Evolutionary conservation across 2,797 vertebrate genomes (phyloP).

Genomic region (Microhierax caerulescens): DNA sequence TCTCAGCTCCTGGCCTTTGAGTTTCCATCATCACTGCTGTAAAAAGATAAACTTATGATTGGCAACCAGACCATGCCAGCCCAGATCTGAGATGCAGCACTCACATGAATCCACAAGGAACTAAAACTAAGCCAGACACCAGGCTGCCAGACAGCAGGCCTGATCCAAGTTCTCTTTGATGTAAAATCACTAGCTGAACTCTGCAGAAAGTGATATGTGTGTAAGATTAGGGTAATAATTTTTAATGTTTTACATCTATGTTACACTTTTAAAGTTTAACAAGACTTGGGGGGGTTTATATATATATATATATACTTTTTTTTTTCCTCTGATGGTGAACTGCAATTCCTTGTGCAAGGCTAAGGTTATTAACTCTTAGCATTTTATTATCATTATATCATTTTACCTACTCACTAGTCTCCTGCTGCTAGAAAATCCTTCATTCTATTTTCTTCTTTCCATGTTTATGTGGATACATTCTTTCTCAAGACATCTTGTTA

Average conservation of each 20-base stretch:
- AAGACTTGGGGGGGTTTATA: neutral
- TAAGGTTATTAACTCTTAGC: neutral
- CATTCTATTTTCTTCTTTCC: neutral
- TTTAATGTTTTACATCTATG: neutral
- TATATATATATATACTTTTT: too few relatives aligned
- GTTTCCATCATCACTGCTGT: neutral
- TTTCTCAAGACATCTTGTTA: neutral
- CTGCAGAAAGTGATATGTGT: neutral
- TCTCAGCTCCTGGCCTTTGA: neutral
- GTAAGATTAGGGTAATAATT: neutral
- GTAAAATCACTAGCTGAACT: neutral
- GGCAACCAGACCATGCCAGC: neutral
- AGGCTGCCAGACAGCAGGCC: neutral
- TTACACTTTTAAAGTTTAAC: neutral
- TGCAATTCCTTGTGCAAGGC: neutral
- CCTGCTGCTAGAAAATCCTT: neutral
- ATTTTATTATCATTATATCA: neutral
- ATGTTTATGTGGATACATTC: neutral
- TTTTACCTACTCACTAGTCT: neutral
- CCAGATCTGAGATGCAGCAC: neutral
- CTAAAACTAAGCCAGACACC: neutral
- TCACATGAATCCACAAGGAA: neutral
- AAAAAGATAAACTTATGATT: neutral
- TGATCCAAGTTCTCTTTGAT: neutral
- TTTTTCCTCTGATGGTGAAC: neutral